Evolutionary conservation across 2,113 vertebrate species (phyloP).

Genomic region (Oreochromis aureus): DNA sequence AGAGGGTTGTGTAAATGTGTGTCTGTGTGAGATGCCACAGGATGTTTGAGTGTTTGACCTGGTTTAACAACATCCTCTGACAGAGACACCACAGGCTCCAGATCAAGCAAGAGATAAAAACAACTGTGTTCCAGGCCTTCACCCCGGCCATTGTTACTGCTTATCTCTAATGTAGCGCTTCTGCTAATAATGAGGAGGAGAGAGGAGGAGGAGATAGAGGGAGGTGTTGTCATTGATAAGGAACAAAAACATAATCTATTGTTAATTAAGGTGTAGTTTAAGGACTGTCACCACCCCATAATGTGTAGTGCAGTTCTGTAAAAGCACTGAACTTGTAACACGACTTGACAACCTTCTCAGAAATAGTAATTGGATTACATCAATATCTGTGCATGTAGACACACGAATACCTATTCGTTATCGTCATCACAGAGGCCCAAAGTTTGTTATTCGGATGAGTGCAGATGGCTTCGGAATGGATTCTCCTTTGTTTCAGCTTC

Average conservation of each 20-base stretch:
- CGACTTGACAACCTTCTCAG: background rate
- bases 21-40: conserved; percentile 57
- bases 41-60: conserved; percentile 79
- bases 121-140: conserved; percentile 55
- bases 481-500: conserved; percentile 41
- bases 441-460: background rate
- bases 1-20: background rate
- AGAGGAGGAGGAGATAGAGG: conserved; percentile 31
- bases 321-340: background rate
- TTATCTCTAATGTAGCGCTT: conserved; percentile 66
- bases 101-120: conserved; percentile 72
- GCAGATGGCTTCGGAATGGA: background rate
- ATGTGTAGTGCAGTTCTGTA: background rate
- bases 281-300: background rate
- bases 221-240: conserved; percentile 29
- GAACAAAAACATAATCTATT: conserved; percentile 28
- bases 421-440: background rate
- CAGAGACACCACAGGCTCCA: conserved; percentile 65
- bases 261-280: conserved; percentile 26
- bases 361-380: background rate
- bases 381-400: background rate
- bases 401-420: background rate
- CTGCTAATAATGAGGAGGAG: conserved; percentile 57
- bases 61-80: conserved; percentile 78
- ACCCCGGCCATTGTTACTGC: conserved; percentile 60